A percentile compares a stretch with the other conserved stretches of the same genome.
Conservation (phyloP, 2,113 vertebrate species). For the rat (Rattus norvegicus) region GRCr8 NC_086024.1:60340001-60340500, state of each 20-base stretch:
- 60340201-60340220: neutral
- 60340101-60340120: neutral
- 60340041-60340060: neutral
- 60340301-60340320: neutral
- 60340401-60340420: neutral
- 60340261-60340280: neutral
- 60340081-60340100: neutral
- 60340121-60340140: neutral
- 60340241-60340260: neutral
- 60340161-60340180: neutral
- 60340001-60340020: neutral
- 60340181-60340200: neutral
- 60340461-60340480: neutral
- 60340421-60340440: neutral
- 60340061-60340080: neutral
- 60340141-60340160: neutral
- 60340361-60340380: neutral
- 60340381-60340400: neutral
- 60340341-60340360: neutral
- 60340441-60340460: neutral
- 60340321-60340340: neutral
- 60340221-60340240: neutral
- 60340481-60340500: no score
- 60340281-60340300: neutral
- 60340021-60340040: neutral